Conservation (phyloP, 2,888 invertebrate species). For the Dichetophora obliterata region DNA sequence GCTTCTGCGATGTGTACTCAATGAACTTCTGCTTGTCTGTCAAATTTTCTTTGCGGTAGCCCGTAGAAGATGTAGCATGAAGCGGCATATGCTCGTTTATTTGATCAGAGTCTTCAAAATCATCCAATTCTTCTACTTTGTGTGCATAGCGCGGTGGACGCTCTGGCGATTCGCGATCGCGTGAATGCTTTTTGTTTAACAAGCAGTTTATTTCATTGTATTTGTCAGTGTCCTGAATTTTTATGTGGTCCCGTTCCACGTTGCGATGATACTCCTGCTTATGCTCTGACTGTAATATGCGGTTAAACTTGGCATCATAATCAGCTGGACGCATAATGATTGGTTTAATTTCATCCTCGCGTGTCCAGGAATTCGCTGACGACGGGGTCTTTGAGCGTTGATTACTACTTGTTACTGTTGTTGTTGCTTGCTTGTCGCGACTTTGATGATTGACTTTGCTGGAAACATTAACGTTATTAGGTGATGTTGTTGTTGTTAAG, state of each 20-base stretch:
- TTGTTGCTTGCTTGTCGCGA: conserved; percentile 42
- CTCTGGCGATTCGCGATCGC: conserved; percentile 52
- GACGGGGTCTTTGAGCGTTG: conserved; percentile 47
- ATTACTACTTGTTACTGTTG: not conserved
- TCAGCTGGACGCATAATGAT: conserved; percentile 67
- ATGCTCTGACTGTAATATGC: conserved; percentile 64
- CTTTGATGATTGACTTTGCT: conserved; percentile 35
- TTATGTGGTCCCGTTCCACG: conserved; percentile 49
- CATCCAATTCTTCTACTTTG: conserved; percentile 53
- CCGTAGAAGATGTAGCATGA: conserved; percentile 44
- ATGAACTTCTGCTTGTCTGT: conserved; percentile 69
- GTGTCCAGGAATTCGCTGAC: conserved; percentile 58
- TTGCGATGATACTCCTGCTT: conserved; percentile 51
- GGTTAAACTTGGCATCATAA: conserved; percentile 68
- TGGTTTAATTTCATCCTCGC: conserved; percentile 69
- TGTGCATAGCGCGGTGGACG: conserved; percentile 49
- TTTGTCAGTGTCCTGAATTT: conserved; percentile 63
- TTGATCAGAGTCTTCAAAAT: conserved; percentile 63
- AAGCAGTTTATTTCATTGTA: conserved; percentile 65
- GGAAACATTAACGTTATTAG: conserved; percentile 9
- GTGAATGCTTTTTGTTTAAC: conserved; percentile 63
- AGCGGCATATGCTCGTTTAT: conserved; percentile 53
- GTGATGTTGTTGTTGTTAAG: conserved; percentile 29
- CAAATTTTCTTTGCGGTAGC: conserved; percentile 66
- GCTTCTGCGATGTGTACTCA: conserved; percentile 64